A percentile compares a stretch with the other conserved stretches of the same genome.
Evolutionary conservation across 2,888 invertebrate genomes (phyloP).

Genomic region (Mechanitis mazaeus): DNA sequence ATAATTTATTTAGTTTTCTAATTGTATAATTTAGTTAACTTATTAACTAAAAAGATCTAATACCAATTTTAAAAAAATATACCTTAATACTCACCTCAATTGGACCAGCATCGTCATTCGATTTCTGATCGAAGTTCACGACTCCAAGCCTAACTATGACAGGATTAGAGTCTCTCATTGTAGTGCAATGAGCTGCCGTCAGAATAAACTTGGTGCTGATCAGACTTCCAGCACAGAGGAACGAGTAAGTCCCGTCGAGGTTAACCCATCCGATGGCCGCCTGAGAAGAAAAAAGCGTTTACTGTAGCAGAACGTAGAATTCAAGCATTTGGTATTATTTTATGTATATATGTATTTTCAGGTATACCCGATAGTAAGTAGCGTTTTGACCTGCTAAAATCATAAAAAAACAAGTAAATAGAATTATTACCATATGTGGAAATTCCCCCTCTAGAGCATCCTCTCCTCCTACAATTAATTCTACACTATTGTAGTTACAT

Average conservation of each 20-base stretch:
- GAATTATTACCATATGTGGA: slow-evolving; percentile 78
- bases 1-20: too few relatives aligned
- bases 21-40: too few relatives aligned
- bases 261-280: slow-evolving; percentile 36
- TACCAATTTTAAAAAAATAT: too few relatives aligned
- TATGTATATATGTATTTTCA: too few relatives aligned
- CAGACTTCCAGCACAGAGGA: slow-evolving; percentile 81
- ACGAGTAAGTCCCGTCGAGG: slow-evolving; percentile 49
- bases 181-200: slow-evolving; percentile 76
- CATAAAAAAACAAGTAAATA: too few relatives aligned
- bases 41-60: too few relatives aligned
- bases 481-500: slow-evolving; percentile 73
- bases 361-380: too few relatives aligned
- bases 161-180: slow-evolving; percentile 50
- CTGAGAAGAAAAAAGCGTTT: slow-evolving; percentile 33
- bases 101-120: slow-evolving; percentile 68
- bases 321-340: too few relatives aligned
- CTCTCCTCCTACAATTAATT: slow-evolving; percentile 78
- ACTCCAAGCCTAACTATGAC: slow-evolving; percentile 76
- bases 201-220: slow-evolving; percentile 80
- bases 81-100: slow-evolving; percentile 46
- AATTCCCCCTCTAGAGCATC: slow-evolving; percentile 77
- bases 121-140: slow-evolving; percentile 66
- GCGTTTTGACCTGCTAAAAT: too few relatives aligned
- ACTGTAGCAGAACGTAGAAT: too few relatives aligned